Conservation (phyloP, 2,888 invertebrate genomes). For the Eutolmus rufibarbis region DNA sequence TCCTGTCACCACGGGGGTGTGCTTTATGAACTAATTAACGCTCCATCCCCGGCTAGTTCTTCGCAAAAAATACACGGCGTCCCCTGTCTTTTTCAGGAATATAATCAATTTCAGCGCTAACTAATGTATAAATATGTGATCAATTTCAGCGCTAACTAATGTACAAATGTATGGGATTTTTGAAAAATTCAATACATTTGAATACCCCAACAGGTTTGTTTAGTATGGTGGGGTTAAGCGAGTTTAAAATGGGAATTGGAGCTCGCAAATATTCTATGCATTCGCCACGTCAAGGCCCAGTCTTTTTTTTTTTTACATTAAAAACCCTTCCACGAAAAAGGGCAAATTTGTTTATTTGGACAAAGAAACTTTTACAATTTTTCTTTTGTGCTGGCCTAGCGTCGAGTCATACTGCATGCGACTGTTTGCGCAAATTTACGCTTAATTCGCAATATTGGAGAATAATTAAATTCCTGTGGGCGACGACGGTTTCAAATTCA, state of each 20-base stretch:
- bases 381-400: neutral
- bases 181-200: neutral
- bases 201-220: neutral
- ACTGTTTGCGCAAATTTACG: neutral
- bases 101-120: neutral
- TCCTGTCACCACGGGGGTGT: neutral
- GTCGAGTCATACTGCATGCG: neutral
- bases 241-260: neutral
- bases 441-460: conserved; percentile 33
- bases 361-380: neutral
- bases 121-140: too few relatives aligned
- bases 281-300: neutral
- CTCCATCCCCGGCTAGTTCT: neutral
- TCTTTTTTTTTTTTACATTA: neutral
- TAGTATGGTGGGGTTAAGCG: neutral
- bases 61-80: neutral
- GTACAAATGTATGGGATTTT: neutral
- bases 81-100: neutral
- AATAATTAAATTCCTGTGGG: conserved; percentile 35
- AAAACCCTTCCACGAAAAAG: neutral
- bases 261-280: neutral
- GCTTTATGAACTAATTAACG: conserved; percentile 26
- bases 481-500: conserved; percentile 1
- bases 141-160: neutral
- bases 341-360: neutral